Evolutionary conservation across 2,888 invertebrate genomes (phyloP).

Genomic region (Tethea ocularis): DNA sequence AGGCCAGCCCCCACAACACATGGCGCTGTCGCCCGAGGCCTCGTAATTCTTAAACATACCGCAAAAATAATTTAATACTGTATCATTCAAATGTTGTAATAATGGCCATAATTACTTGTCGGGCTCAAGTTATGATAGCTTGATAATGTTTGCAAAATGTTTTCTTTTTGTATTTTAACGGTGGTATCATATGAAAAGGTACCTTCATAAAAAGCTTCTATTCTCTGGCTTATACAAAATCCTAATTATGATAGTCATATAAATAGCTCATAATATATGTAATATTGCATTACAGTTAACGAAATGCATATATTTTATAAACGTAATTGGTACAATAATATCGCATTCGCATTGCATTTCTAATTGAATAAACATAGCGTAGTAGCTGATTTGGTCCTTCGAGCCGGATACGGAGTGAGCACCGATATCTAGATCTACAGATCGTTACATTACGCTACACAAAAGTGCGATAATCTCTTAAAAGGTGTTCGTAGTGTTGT

Average conservation of each 20-base stretch:
- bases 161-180: conserved; percentile 1
- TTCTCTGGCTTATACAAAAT: too few species aligned
- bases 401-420: conserved; percentile 36
- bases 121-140: neutral
- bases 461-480: conserved; percentile 78
- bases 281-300: neutral
- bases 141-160: neutral
- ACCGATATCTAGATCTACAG: conserved; percentile 67
- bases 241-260: neutral
- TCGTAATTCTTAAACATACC: conserved; percentile 62
- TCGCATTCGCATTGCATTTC: neutral
- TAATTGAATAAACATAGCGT: conserved; percentile 12
- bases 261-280: too few species aligned
- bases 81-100: conserved; percentile 51
- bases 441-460: conserved; percentile 66
- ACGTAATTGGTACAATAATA: neutral
- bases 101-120: conserved; percentile 23
- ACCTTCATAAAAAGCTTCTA: too few species aligned
- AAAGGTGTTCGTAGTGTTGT: conserved; percentile 79
- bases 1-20: conserved; percentile 52
- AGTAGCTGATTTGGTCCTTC: conserved; percentile 17
- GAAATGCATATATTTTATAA: too few species aligned
- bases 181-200: too few species aligned
- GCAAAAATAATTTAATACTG: conserved; percentile 74
- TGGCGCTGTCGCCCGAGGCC: conserved; percentile 63